phyloP scores from a whole-genome alignment of 1,140 invertebrate genomes.

The Sitobion miscanthi region DNA sequence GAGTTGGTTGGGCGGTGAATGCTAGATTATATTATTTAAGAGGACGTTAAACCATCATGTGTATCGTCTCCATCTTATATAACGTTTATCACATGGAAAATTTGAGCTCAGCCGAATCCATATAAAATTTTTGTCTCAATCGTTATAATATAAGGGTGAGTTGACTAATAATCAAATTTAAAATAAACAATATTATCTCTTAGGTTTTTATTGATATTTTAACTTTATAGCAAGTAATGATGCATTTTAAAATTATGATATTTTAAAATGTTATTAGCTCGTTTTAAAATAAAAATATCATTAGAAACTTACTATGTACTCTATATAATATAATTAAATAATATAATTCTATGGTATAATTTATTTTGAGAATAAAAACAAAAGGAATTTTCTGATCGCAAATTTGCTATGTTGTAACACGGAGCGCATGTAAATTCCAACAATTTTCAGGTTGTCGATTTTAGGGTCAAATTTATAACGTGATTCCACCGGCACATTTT shows the following conservation, averaged over 20 bases:
- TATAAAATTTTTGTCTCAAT: not conserved
- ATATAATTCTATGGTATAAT: not conserved
- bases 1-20: not conserved
- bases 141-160: not conserved
- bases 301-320: not conserved
- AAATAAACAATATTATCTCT: not conserved
- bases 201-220: not conserved
- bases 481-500: not conserved
- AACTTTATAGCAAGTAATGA: not conserved
- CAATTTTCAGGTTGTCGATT: not conserved
- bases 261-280: not conserved
- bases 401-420: too few species aligned
- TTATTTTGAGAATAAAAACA: not conserved
- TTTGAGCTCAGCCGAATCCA: not conserved
- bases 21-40: not conserved
- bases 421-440: not conserved
- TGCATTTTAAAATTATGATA: not conserved
- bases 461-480: not conserved
- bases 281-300: not conserved
- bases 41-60: not conserved
- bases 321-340: not conserved
- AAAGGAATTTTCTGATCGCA: not conserved
- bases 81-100: not conserved
- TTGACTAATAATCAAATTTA: not conserved
- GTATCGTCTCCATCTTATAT: not conserved